Percentiles rank a stretch among this genome's conserved stretches.
Evolutionary conservation across 2,113 vertebrate genomes (phyloP).

Genomic region (Oplegnathus fasciatus): DNA sequence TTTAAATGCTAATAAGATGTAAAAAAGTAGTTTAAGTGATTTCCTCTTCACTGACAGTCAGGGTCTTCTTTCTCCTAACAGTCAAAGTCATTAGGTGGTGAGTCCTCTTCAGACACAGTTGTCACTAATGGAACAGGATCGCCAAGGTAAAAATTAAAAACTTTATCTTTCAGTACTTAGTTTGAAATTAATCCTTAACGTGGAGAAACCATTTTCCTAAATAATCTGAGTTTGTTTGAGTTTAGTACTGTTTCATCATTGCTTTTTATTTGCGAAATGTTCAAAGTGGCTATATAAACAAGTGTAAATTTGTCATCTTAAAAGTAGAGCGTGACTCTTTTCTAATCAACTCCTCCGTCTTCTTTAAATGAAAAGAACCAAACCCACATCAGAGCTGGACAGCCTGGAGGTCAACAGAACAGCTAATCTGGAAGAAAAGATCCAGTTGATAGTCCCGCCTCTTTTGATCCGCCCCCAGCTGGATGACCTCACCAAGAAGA

Average conservation of each 20-base stretch:
- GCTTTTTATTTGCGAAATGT: neutral
- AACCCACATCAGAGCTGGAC: slow-evolving; percentile 91
- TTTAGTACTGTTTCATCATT: neutral
- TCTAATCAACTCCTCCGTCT: slow-evolving; percentile 11
- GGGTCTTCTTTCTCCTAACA: slow-evolving; percentile 65
- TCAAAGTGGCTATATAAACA: neutral
- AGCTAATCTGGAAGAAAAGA: slow-evolving; percentile 70
- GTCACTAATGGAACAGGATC: slow-evolving; percentile 86
- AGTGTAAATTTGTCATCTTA: slow-evolving; percentile 3
- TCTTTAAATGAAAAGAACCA: slow-evolving; percentile 84
- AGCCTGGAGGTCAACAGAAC: slow-evolving; percentile 78
- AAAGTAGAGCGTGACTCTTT: neutral
- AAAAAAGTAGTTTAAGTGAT: slow-evolving; percentile 18
- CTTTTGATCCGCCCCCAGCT: slow-evolving; percentile 78
- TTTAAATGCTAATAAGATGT: slow-evolving; percentile 51
- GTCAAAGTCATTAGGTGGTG: slow-evolving; percentile 87
- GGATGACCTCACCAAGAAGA: slow-evolving; percentile 81
- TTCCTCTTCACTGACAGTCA: slow-evolving; percentile 3
- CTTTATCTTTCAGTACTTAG: too few species aligned
- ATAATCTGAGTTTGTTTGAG: neutral
- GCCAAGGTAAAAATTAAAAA: slow-evolving; percentile 90
- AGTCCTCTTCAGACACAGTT: slow-evolving; percentile 85
- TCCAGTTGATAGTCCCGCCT: slow-evolving; percentile 62
- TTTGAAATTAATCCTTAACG: too few species aligned
- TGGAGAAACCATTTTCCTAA: neutral